A percentile compares a stretch with the other conserved stretches of the same genome.
phyloP scores from a whole-genome alignment of 2,113 vertebrate genomes.

The Cottus gobio region DNA sequence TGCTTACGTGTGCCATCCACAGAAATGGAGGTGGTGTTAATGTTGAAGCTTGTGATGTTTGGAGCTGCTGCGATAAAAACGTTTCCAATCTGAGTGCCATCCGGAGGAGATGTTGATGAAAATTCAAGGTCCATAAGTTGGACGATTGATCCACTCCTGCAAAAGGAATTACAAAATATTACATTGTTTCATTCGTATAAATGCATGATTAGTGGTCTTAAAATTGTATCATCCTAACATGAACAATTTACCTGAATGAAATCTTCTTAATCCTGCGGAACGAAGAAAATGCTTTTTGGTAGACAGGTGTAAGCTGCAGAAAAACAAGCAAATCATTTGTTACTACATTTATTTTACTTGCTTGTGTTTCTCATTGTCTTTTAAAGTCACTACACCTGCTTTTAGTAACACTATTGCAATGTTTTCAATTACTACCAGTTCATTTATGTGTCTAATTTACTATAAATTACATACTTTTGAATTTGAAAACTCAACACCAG shows the following conservation, averaged over 20 bases:
- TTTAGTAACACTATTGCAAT: background rate
- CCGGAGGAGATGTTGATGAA: too few species aligned
- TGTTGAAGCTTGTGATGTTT: too few species aligned
- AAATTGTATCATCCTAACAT: background rate
- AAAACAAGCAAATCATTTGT: background rate
- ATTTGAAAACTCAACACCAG: too few species aligned
- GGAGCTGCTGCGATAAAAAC: too few species aligned
- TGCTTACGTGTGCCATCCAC: too few species aligned
- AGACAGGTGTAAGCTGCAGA: constrained; percentile 53
- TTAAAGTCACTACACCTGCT: background rate
- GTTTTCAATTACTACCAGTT: background rate
- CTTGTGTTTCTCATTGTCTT: too few species aligned
- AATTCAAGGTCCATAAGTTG: too few species aligned
- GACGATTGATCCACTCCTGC: constrained; percentile 55
- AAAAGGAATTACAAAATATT: background rate
- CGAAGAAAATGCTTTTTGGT: background rate
- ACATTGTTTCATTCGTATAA: background rate
- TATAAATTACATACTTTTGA: too few species aligned
- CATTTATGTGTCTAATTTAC: background rate
- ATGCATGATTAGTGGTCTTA: background rate
- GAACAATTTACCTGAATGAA: constrained; percentile 51
- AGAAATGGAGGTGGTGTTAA: too few species aligned
- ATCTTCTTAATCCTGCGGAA: constrained; percentile 24
- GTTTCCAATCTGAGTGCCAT: too few species aligned
- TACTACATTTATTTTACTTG: background rate